Percentiles rank a stretch among this genome's conserved stretches.
phyloP scores from a whole-genome alignment of 92 coral and sea anemone genomes.

The Virgularia gustaviana region DNA sequence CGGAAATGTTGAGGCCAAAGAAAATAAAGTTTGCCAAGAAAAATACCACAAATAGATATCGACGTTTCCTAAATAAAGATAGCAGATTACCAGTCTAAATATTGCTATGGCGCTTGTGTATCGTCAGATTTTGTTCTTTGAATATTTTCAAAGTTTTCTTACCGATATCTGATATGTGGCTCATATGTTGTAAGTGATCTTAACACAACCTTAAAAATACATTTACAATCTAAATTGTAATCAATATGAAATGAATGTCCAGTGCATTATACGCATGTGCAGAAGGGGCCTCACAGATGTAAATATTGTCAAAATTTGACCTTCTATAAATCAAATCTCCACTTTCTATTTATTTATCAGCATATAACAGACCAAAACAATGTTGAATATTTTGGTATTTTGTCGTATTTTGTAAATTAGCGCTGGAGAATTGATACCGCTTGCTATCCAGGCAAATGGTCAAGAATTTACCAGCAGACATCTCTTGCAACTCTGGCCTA shows the following conservation, averaged over 20 bases:
- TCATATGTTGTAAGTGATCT: conserved; percentile 70
- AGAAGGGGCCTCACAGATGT: too few species aligned
- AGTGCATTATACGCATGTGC: neutral
- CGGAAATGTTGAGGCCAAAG: conserved; percentile 66
- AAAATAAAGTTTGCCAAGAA: conserved; percentile 61
- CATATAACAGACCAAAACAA: too few species aligned
- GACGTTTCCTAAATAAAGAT: conserved; percentile 54
- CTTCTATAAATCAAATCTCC: too few species aligned
- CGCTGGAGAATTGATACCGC: neutral
- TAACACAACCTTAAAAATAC: conserved; percentile 61
- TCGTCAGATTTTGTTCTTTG: too few species aligned
- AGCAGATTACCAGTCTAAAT: too few species aligned
- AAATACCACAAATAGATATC: conserved; percentile 59
- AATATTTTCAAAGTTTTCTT: neutral
- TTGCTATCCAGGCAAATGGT: neutral
- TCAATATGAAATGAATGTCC: too few species aligned
- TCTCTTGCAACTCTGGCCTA: too few species aligned
- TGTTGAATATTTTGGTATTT: too few species aligned
- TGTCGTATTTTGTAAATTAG: too few species aligned
- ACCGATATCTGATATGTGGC: conserved; percentile 36
- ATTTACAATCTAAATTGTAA: neutral
- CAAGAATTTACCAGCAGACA: neutral
- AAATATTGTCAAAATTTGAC: neutral
- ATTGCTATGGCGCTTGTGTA: too few species aligned
- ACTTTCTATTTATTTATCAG: too few species aligned